Evolutionary conservation across 1,140 invertebrate genomes (phyloP), one percentile per base, ranked within the genome.

Genomic region (Zaprionus ornatus): DNA sequence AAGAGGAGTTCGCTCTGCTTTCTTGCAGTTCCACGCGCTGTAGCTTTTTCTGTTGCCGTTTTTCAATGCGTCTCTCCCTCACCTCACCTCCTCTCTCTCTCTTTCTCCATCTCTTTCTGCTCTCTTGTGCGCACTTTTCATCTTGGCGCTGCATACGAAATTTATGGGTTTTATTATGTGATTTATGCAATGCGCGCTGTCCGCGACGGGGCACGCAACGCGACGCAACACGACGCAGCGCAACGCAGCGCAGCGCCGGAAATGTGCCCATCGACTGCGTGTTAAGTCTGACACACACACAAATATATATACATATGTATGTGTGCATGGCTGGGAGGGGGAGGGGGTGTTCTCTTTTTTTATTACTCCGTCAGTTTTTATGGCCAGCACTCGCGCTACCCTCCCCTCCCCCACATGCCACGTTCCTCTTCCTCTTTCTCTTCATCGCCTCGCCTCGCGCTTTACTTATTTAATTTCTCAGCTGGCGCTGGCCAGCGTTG

Each of bases 141-240:
- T 80, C 78, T 80, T 78, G 78, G 74, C 65, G 57, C 74, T 90
- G 84, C 85, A 85, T 76, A 73, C 84, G 64, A 80, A 90, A 88
- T 88, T 88, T 88, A 88, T 88, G 85, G 85, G 85, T 90, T 88
- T 88, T 88, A 85, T 88, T 90, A 79, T 90, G 80, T 88, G 84
- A 88, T 88, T 88, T 88, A 88, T 88, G 84, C 81, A 84, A 71
- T 74, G 77, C 68, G 77, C 59, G 71, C 60, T 80, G 79, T 71
- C 68, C 67, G 73, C 69, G 63, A 45, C 73, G 65, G 54, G 32
- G 74, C 82, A 85, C 74, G 77, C 81, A 80, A 59, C 50, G 61
- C 40, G 40, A 60, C 25, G 61, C 45, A 35, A 35, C 60, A 45
- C 52, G 3, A 21, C n/a, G 48, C 68, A 21, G 42, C 59, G 48